Conservation (phyloP, 2,888 invertebrate species). For the Pyrochroa serraticornis region DNA sequence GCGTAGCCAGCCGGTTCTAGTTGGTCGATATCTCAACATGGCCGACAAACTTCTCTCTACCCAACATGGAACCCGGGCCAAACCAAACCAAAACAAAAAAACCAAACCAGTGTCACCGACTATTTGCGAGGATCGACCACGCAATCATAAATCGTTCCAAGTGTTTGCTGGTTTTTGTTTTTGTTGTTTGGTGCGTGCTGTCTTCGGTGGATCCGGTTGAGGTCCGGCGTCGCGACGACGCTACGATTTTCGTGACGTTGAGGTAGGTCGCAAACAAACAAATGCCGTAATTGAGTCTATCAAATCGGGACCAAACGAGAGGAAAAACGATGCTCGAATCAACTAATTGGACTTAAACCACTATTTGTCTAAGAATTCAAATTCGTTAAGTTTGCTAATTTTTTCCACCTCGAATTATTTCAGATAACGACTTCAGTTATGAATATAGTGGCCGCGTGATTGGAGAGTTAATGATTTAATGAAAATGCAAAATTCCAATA, state of each 20-base stretch:
- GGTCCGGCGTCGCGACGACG: conserved; percentile 16
- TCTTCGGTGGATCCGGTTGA: conserved; percentile 5
- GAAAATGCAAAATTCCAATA: too few species aligned
- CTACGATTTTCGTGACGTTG: conserved; percentile 20
- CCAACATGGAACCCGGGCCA: conserved; percentile 51
- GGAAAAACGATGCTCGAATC: too few species aligned
- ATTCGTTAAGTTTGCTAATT: too few species aligned
- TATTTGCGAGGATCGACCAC: conserved; percentile 46
- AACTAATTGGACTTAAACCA: too few species aligned
- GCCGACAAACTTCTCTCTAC: conserved; percentile 47
- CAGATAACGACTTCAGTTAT: too few species aligned
- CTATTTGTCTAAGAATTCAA: too few species aligned
- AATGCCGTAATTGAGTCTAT: background rate
- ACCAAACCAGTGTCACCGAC: conserved; percentile 49
- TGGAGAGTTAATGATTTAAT: too few species aligned
- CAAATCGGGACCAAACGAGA: too few species aligned
- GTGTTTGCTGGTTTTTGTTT: conserved; percentile 30
- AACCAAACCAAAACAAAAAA: conserved; percentile 43
- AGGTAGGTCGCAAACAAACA: conserved; percentile 40
- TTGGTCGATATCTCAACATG: conserved; percentile 58
- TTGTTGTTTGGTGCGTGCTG: background rate
- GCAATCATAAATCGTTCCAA: conserved; percentile 27
- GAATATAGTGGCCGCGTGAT: too few species aligned
- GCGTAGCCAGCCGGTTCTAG: conserved; percentile 54
- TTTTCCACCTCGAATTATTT: too few species aligned